phyloP scores from a whole-genome alignment of 2,888 invertebrate genomes.

The Phragmatobia fuliginosa region DNA sequence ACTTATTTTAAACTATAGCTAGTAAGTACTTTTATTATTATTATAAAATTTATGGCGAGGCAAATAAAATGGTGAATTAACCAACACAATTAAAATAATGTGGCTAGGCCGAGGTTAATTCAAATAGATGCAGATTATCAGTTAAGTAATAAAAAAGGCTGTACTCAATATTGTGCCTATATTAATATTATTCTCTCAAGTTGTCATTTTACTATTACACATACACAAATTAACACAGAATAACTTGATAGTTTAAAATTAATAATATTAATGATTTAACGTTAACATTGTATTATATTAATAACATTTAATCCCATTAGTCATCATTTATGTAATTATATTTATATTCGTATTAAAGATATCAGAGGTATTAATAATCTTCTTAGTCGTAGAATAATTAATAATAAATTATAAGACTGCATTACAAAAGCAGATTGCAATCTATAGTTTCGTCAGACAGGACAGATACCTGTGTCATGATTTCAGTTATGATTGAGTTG shows the following conservation, averaged over 20 bases:
- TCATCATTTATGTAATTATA: neutral
- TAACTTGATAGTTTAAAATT: neutral
- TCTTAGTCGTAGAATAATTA: neutral
- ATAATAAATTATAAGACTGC: neutral
- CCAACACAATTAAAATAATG: conserved; percentile 8
- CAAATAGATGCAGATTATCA: neutral
- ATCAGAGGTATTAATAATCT: neutral
- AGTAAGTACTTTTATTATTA: conserved; percentile 54
- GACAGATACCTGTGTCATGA: conserved; percentile 5
- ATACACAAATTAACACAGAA: neutral
- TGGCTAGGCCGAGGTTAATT: neutral
- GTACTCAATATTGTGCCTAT: neutral
- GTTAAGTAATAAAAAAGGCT: neutral
- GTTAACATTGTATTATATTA: neutral
- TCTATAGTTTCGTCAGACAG: neutral
- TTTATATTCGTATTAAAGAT: neutral
- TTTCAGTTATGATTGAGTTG: neutral
- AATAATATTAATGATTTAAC: neutral
- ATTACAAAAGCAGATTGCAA: neutral
- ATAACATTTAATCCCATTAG: neutral
- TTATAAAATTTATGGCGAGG: neutral
- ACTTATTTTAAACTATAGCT: conserved; percentile 35
- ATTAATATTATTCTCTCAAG: neutral
- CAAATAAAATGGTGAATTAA: conserved; percentile 16
- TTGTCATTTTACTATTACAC: conserved; percentile 1